A percentile compares a stretch with the other conserved stretches of the same genome.
These are phyloP conservation scores for Diploscapter pachys DNA, from an alignment of 1,140 invertebrate species.

Conservation along the genomic window DNA sequence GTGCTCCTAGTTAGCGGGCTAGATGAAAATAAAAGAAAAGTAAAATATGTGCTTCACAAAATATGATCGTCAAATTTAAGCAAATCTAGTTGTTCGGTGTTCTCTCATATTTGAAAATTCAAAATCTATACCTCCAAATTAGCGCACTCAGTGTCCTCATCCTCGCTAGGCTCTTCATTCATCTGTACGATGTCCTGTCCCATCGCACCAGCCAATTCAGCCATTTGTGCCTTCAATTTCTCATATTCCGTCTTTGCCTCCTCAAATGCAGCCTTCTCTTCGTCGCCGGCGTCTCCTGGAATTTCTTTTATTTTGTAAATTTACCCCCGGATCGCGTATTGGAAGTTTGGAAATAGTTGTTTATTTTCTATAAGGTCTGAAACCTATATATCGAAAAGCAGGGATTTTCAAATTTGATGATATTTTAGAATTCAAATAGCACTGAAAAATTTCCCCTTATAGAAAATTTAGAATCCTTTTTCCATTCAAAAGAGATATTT, in stretches of 20 bases:
- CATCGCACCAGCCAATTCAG: conserved; percentile 5
- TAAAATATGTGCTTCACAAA: not conserved
- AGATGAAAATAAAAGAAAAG: not conserved
- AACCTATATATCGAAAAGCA: too few relatives aligned
- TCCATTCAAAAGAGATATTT: too few relatives aligned
- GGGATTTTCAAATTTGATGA: too few relatives aligned
- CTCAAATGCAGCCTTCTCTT: conserved; percentile 30
- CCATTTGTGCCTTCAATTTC: not conserved
- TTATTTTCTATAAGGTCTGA: too few relatives aligned
- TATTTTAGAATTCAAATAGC: too few relatives aligned
- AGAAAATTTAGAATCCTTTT: too few relatives aligned
- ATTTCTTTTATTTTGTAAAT: not conserved
- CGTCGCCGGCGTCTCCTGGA: conserved; percentile 37
- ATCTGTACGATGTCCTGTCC: conserved; percentile 21
- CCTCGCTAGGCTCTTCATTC: conserved; percentile 38
- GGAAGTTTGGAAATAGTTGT: too few relatives aligned
- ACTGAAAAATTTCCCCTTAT: too few relatives aligned
- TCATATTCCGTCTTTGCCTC: conserved; percentile 17
- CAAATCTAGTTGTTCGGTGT: not conserved
- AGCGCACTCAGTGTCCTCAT: conserved; percentile 36
- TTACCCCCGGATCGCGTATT: too few relatives aligned
- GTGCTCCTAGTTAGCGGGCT: not conserved
- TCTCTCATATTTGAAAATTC: too few relatives aligned
- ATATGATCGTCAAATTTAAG: not conserved
- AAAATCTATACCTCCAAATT: conserved; percentile 13